Evolutionary conservation across 2,797 vertebrate species (phyloP).

Genomic region (Melanotaenia trifasciata): DNA sequence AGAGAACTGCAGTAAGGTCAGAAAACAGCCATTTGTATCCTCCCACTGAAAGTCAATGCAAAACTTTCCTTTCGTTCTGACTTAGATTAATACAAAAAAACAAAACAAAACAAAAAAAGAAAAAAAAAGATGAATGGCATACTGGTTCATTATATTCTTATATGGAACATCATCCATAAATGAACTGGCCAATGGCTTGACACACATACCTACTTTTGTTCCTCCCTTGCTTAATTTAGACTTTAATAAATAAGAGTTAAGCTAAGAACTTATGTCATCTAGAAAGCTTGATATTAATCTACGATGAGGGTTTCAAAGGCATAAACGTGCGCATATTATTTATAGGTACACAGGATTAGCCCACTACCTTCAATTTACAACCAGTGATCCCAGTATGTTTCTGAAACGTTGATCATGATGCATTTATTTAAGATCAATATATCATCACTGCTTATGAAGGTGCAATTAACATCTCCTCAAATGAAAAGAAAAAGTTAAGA

Average conservation of each 20-base stretch:
- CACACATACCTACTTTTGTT: slow-evolving; percentile 2
- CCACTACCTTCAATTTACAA: slow-evolving; percentile 6
- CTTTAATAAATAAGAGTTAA: slow-evolving; percentile 13
- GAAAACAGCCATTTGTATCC: slow-evolving; percentile 14
- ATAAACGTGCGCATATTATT: slow-evolving; percentile 21
- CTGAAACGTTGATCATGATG: slow-evolving; percentile 11
- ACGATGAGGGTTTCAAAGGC: background rate
- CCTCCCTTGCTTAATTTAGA: slow-evolving; percentile 4
- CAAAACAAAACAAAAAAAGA: no score
- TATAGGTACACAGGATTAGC: background rate
- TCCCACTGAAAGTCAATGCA: slow-evolving; percentile 11
- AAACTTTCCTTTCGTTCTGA: slow-evolving; percentile 3
- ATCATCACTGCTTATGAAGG: background rate
- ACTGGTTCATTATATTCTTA: slow-evolving; percentile 1
- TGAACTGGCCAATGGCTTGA: slow-evolving; percentile 9
- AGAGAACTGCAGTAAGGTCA: slow-evolving; percentile 22
- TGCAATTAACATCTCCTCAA: slow-evolving; percentile 23
- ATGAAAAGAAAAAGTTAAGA: slow-evolving; percentile 21
- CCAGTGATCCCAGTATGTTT: background rate
- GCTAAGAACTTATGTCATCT: background rate
- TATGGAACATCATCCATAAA: slow-evolving; percentile 20
- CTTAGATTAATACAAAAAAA: slow-evolving; percentile 9
- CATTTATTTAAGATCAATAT: slow-evolving; percentile 13
- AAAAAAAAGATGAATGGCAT: slow-evolving; percentile 15
- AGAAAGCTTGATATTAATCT: slow-evolving; percentile 14